Conservation (phyloP, 2,797 vertebrate species). For the Lepus townsendii region DNA sequence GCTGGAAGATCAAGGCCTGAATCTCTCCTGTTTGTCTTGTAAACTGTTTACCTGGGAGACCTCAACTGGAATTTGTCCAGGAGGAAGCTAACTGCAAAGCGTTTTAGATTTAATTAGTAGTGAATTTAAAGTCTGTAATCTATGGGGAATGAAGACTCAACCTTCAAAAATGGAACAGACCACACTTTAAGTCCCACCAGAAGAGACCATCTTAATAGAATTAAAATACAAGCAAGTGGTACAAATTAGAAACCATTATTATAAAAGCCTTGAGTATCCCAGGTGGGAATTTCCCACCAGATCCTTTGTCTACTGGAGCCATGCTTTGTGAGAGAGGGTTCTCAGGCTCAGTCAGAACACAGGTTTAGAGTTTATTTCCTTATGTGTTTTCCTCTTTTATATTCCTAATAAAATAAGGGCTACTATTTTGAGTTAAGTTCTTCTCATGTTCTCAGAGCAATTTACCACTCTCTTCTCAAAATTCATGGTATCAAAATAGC, state of each 20-base stretch:
- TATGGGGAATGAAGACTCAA: background rate
- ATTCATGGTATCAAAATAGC: background rate
- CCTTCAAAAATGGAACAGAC: background rate
- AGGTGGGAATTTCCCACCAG: background rate
- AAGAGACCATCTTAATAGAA: background rate
- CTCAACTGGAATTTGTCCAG: background rate
- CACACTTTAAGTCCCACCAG: background rate
- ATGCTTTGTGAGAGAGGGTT: background rate
- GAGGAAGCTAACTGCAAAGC: background rate
- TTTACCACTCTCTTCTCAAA: background rate
- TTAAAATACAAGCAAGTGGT: conserved; percentile 5
- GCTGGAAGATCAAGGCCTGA: background rate
- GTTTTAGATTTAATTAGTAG: background rate
- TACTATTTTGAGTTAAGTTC: background rate
- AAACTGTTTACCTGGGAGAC: background rate
- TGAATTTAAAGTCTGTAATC: background rate
- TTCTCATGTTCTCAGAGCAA: background rate
- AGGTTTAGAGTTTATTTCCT: background rate
- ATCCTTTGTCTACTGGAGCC: background rate
- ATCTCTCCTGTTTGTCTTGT: background rate
- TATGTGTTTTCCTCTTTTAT: background rate
- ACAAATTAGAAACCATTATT: background rate
- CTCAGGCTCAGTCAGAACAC: background rate
- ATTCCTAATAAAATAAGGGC: background rate
- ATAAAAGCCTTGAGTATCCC: background rate